Evolutionary conservation across 2,797 vertebrate species (phyloP).

Genomic region (Petrocephalus sullivani): DNA sequence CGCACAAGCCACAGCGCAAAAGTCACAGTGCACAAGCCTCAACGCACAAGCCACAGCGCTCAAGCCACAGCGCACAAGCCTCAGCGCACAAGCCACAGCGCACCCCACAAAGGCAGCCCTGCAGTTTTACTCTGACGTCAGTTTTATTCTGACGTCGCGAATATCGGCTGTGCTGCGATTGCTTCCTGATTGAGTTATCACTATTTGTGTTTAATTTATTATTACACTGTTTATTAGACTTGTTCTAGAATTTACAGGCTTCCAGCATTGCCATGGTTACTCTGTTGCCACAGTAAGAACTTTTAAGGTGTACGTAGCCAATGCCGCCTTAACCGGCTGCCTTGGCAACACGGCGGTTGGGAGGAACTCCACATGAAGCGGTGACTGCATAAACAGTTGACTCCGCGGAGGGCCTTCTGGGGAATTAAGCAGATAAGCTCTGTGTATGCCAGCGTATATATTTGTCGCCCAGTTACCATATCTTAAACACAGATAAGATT

Average conservation of each 20-base stretch:
- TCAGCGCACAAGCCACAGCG: not conserved
- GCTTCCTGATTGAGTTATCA: not conserved
- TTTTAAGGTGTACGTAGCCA: not conserved
- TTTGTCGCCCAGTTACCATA: conserved; percentile 27
- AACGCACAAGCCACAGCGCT: not conserved
- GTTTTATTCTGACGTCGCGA: not conserved
- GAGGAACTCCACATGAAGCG: not conserved
- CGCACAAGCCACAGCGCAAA: too few species aligned
- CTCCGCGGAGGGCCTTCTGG: conserved; percentile 17
- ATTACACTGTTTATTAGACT: not conserved
- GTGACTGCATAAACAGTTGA: conserved; percentile 16
- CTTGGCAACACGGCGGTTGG: not conserved
- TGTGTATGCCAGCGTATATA: conserved; percentile 23
- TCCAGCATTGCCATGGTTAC: not conserved
- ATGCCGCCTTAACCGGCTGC: not conserved
- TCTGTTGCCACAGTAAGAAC: not conserved
- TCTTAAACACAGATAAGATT: conserved; percentile 24
- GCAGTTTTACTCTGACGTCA: not conserved
- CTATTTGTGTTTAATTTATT: not conserved
- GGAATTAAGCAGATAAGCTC: conserved; percentile 31
- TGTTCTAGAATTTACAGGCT: not conserved
- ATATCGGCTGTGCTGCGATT: not conserved
- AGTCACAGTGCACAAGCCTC: too few species aligned
- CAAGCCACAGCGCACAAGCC: not conserved
- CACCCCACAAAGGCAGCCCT: not conserved